Evolutionary conservation across 2,888 invertebrate species (phyloP).

Genomic region (Leucoma salicis): DNA sequence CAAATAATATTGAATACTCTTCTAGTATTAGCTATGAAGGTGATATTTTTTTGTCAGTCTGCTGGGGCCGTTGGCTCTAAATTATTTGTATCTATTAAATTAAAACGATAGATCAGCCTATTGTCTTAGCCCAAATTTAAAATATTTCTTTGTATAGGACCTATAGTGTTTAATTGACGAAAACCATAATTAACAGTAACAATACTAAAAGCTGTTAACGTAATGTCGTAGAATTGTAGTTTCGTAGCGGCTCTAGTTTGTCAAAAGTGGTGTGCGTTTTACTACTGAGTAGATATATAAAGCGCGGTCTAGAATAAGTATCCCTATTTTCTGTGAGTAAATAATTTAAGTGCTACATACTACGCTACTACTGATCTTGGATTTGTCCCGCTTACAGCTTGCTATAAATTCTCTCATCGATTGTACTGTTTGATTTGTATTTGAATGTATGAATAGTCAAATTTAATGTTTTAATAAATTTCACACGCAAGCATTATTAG

Average conservation of each 20-base stretch:
- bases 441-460: slow-evolving; percentile 7
- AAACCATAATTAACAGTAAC: slow-evolving; percentile 24
- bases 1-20: no score
- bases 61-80: no score
- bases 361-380: no score
- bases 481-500: not conserved
- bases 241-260: slow-evolving; percentile 29
- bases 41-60: no score
- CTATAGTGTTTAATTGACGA: slow-evolving; percentile 23
- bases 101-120: no score
- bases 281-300: slow-evolving; percentile 16
- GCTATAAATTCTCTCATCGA: slow-evolving; percentile 14
- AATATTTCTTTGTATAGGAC: slow-evolving; percentile 18
- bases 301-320: slow-evolving; percentile 1
- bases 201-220: slow-evolving; percentile 3
- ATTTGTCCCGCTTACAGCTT: slow-evolving; percentile 18
- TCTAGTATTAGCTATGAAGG: no score
- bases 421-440: slow-evolving; percentile 23
- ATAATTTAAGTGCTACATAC: slow-evolving; percentile 25
- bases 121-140: slow-evolving; percentile 25
- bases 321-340: slow-evolving; percentile 11
- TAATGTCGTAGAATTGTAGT: slow-evolving; percentile 30
- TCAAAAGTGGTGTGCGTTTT: slow-evolving; percentile 20
- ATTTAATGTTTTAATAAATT: not conserved
- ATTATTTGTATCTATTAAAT: no score